These are phyloP conservation scores for Pseudotriccus pelzelni DNA, from an alignment of 2,797 vertebrate genomes.

Conservation along the genomic window DNA sequence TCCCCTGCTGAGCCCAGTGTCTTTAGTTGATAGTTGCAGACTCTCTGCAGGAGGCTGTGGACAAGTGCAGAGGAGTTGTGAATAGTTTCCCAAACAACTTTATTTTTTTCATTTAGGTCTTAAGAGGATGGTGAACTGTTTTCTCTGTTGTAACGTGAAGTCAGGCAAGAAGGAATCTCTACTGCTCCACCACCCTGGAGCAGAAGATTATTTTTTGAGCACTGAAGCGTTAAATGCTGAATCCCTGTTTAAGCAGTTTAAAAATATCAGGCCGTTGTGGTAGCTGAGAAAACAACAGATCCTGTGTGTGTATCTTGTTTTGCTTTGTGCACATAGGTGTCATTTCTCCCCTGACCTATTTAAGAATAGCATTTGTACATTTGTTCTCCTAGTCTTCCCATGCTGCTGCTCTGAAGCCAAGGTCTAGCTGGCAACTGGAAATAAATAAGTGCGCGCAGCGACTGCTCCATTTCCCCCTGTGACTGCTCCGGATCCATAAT, in stretches of 20 bases:
- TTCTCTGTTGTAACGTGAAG: neutral
- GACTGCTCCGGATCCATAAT: conserved; percentile 13
- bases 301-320: neutral
- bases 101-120: neutral
- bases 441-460: neutral
- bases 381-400: neutral
- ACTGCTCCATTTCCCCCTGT: neutral
- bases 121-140: neutral
- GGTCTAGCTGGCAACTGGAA: neutral
- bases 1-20: neutral
- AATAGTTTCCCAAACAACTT: neutral
- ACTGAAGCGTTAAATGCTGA: neutral
- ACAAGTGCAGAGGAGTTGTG: neutral
- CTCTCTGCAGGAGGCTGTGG: neutral
- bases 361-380: neutral
- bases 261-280: neutral
- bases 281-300: neutral
- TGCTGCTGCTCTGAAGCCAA: neutral
- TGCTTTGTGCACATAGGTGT: neutral
- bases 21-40: neutral
- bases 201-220: neutral
- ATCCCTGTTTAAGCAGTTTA: neutral
- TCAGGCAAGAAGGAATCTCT: neutral
- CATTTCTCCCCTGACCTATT: neutral
- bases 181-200: neutral